Evolutionary conservation across 2,113 vertebrate genomes (phyloP).

Genomic region (Myanophis thanlyinensis): DNA sequence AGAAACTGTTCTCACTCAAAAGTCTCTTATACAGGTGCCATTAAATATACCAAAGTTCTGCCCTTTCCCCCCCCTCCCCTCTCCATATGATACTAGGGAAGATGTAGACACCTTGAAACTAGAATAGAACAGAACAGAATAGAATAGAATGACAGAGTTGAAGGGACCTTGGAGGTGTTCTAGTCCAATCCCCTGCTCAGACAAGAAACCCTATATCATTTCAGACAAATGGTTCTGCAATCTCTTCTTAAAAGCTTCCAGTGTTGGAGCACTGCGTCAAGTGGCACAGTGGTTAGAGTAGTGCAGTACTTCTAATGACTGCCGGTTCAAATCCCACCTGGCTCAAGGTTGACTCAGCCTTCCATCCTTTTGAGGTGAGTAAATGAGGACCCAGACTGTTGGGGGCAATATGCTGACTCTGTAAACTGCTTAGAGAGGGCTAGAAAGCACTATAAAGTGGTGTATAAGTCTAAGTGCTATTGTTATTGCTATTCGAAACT

Average conservation of each 20-base stretch:
- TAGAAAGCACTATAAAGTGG: too few species aligned
- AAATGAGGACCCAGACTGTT: too few species aligned
- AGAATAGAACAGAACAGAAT: neutral
- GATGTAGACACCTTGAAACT: neutral
- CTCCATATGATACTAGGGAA: neutral
- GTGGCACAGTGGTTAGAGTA: too few species aligned
- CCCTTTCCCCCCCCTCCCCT: constrained; percentile 29
- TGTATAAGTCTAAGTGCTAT: too few species aligned
- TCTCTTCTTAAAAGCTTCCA: neutral
- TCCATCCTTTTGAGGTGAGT: too few species aligned
- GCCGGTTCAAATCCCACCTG: too few species aligned
- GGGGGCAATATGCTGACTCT: too few species aligned
- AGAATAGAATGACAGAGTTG: neutral
- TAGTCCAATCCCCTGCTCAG: neutral
- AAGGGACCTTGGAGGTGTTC: neutral
- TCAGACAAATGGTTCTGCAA: neutral
- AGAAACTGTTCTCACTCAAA: neutral
- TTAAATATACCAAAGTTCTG: neutral
- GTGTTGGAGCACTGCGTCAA: too few species aligned
- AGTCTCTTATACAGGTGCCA: neutral
- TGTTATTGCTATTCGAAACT: too few species aligned
- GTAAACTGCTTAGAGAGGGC: too few species aligned
- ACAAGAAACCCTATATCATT: neutral
- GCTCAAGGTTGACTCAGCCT: too few species aligned
- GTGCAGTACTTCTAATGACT: too few species aligned